Evolutionary conservation across 2,113 vertebrate species (phyloP).

Genomic region (Melanostigma gelatinosum): DNA sequence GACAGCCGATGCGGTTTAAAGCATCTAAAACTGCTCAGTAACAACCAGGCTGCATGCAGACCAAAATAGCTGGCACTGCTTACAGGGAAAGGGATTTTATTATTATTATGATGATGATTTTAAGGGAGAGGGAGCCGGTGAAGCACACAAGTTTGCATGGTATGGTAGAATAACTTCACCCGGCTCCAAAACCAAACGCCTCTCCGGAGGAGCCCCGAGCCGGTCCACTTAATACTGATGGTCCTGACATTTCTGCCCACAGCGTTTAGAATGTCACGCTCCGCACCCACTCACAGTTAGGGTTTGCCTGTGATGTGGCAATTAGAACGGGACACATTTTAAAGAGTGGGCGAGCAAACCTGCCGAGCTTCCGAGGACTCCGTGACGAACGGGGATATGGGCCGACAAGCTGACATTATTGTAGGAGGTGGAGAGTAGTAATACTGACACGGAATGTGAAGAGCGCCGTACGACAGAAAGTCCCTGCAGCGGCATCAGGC

Average conservation of each 20-base stretch:
- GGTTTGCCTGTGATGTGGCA: conserved; percentile 61
- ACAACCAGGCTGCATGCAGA: conserved; percentile 51
- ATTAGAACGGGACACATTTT: conserved; percentile 59
- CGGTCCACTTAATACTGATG: conserved; percentile 65
- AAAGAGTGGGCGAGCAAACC: conserved; percentile 46
- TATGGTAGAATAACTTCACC: conserved; percentile 32
- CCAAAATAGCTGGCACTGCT: conserved; percentile 59
- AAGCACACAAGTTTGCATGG: conserved; percentile 34
- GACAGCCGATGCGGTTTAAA: conserved; percentile 48
- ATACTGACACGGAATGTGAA: conserved; percentile 15
- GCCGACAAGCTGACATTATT: conserved; percentile 27
- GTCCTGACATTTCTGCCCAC: conserved; percentile 69
- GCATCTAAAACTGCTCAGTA: conserved; percentile 50
- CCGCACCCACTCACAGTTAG: conserved; percentile 54
- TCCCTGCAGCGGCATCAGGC: conserved; percentile 5
- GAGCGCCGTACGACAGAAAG: background rate
- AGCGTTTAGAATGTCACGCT: conserved; percentile 64
- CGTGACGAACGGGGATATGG: conserved; percentile 14
- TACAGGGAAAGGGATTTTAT: conserved; percentile 31
- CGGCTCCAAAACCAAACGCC: conserved; percentile 10
- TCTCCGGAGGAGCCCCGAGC: conserved; percentile 13
- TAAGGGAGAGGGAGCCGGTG: conserved; percentile 4
- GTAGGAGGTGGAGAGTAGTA: conserved; percentile 4
- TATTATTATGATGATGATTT: background rate
- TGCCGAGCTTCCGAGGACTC: conserved; percentile 21